Evolutionary conservation across 1,140 invertebrate genomes (phyloP).

Genomic region (Cyclargus thomasi): DNA sequence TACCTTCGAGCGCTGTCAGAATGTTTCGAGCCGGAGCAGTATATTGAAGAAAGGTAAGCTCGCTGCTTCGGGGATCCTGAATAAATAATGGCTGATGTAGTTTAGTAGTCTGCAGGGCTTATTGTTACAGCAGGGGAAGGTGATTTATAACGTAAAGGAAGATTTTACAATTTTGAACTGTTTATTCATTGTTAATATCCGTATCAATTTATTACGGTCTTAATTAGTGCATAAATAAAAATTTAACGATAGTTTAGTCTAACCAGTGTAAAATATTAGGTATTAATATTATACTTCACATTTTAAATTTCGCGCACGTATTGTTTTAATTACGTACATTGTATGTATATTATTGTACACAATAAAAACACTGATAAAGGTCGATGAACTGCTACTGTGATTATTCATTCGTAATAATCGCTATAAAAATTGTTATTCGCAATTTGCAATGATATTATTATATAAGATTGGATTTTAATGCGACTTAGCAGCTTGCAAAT

Average conservation of each 20-base stretch:
- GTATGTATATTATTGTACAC: too few species aligned
- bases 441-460: background rate
- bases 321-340: too few species aligned
- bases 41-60: slow-evolving; percentile 18
- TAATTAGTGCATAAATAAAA: too few species aligned
- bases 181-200: background rate
- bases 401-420: background rate
- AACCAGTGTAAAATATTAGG: too few species aligned
- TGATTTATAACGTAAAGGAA: background rate
- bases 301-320: too few species aligned
- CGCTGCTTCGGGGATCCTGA: slow-evolving; percentile 15
- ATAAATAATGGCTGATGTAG: slow-evolving; percentile 20
- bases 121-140: background rate
- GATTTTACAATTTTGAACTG: background rate
- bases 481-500: background rate
- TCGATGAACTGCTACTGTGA: background rate
- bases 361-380: too few species aligned
- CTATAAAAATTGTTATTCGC: background rate
- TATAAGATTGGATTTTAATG: background rate
- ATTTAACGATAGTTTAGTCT: too few species aligned
- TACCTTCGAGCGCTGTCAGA: slow-evolving; percentile 11
- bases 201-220: too few species aligned
- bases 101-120: slow-evolving; percentile 8
- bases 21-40: slow-evolving; percentile 14
- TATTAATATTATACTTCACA: too few species aligned